These are phyloP conservation scores for Coelinius sp. DNA, from an alignment of 2,888 invertebrate species.

Conservation along the genomic window DNA sequence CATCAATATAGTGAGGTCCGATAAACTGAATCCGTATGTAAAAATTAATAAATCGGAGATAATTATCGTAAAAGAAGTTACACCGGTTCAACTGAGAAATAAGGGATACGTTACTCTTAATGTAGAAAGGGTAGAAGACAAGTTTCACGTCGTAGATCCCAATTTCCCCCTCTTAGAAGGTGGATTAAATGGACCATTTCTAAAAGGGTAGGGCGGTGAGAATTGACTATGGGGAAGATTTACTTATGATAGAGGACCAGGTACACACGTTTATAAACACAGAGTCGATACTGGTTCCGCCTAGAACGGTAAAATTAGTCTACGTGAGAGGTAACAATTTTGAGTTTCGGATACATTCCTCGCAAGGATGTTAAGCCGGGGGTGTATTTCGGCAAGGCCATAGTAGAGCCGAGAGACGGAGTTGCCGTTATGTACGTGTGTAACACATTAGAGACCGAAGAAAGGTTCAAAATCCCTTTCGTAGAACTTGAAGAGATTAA, in stretches of 20 bases:
- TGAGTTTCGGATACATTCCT: background rate
- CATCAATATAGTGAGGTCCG: background rate
- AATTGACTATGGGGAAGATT: background rate
- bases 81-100: background rate
- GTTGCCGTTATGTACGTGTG: background rate
- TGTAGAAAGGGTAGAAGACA: background rate
- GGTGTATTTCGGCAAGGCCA: background rate
- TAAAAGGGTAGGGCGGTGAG: background rate
- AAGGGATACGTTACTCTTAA: background rate
- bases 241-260: background rate
- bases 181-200: background rate
- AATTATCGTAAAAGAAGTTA: background rate
- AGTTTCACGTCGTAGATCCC: background rate
- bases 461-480: background rate
- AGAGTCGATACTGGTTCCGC: background rate
- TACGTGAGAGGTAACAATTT: background rate
- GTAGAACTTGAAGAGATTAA: background rate
- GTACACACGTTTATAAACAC: background rate
- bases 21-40: background rate
- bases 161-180: background rate
- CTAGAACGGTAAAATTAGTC: no score
- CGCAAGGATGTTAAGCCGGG: background rate
- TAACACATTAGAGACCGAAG: background rate
- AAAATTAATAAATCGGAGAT: background rate
- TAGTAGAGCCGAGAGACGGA: background rate